Base-by-base conservation (phyloP, 2,888 invertebrate species). In the Chrysolina oricalcia region DNA sequence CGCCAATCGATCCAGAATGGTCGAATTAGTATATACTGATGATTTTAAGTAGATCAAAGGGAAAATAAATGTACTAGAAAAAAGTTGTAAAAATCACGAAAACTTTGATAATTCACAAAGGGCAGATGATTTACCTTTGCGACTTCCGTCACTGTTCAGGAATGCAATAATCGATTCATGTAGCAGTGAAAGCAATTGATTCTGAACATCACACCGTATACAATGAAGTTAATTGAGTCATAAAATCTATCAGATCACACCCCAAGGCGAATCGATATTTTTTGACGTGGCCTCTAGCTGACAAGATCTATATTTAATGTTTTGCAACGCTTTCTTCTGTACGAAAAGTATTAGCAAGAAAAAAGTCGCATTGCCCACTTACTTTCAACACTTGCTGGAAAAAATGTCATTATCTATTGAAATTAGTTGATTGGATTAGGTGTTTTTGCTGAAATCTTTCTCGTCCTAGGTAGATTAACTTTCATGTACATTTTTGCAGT, bases 301-400 rank as follows among this genome's bases (percentile, higher is more conserved):
- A 17, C n/a, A 13, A 35, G 21, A 67, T 59, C 50, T 15, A 50
- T 67, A 48, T 72, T 66, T 46, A 59, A 64, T 64, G 72, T 72
- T 72, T 69, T 69, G 53, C 43, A 46, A 74, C 68, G 69, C 75
- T 72, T 68, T 75, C 72, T 72, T 75, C 27, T n/a, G 43, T 15
- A 64, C 35, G 56, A n/a, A 66, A 70, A 67, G 40, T 46, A 17
- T 35, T 56, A 35, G 11, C 19, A 50, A 13, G 65, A 66, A 70
- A 70, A 66, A 43, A 66, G n/a, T 66, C 48, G 63, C 40, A 35
- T 11, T 63, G 17, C 23, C 21, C 21, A 27, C 23, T 68, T 68
- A 48, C 74, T 75, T 75, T 71, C 71, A 65, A 53, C 59, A 56
- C 56, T 53, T 40, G 13, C 15, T 17, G 10, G 21, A 56, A 72